phyloP scores from a whole-genome alignment of 2,797 vertebrate genomes.

The Pangasius macronema region DNA sequence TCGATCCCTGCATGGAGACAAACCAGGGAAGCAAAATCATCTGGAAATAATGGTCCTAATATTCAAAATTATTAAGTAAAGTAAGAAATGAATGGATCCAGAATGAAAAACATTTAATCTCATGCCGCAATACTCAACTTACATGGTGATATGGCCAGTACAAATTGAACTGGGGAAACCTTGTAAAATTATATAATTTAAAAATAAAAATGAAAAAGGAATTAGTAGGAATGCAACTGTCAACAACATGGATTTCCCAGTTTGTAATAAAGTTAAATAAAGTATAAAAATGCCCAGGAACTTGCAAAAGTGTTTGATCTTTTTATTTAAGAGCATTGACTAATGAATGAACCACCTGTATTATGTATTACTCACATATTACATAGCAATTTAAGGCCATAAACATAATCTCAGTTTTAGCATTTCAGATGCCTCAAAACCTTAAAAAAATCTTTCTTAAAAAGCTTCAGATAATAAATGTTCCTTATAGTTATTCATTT shows the following conservation, averaged over 20 bases:
- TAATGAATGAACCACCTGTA: background rate
- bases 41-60: background rate
- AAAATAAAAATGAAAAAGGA: background rate
- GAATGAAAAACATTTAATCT: background rate
- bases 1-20: constrained; percentile 68
- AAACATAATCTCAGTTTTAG: background rate
- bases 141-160: background rate
- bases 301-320: background rate
- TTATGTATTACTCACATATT: background rate
- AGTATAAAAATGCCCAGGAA: background rate
- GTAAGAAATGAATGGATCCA: background rate
- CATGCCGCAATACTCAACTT: background rate
- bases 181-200: background rate
- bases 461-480: background rate
- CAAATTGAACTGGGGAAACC: background rate
- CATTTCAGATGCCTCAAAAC: background rate
- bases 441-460: background rate
- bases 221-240: background rate
- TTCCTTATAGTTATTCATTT: background rate
- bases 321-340: background rate
- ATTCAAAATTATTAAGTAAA: background rate
- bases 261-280: background rate
- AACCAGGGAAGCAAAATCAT: background rate
- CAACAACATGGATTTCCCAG: background rate
- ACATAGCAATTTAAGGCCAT: background rate